A percentile compares a stretch with the other conserved stretches of the same genome.
These are phyloP conservation scores for Ophonus ardosiacus DNA, from an alignment of 2,888 invertebrate genomes.

Conservation along the genomic window DNA sequence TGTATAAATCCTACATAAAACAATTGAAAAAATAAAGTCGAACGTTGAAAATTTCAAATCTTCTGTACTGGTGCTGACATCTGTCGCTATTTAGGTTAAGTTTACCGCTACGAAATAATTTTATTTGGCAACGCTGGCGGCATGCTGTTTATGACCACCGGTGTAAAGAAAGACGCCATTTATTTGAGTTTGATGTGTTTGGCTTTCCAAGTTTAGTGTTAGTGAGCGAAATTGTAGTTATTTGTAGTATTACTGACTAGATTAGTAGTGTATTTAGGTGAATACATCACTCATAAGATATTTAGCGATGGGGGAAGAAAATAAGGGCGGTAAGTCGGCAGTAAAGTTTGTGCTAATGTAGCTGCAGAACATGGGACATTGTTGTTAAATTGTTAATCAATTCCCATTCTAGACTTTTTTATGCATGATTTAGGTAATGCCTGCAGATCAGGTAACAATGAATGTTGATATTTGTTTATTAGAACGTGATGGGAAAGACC, in stretches of 20 bases:
- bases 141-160: slow-evolving; percentile 42
- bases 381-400: slow-evolving; percentile 45
- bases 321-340: slow-evolving; percentile 41
- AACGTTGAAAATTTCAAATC: no score
- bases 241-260: slow-evolving; percentile 9
- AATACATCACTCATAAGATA: neutral
- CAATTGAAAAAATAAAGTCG: no score
- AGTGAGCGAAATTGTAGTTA: slow-evolving; percentile 15
- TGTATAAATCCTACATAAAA: no score
- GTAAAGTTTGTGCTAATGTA: slow-evolving; percentile 25
- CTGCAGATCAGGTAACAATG: neutral
- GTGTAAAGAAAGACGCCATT: slow-evolving; percentile 59
- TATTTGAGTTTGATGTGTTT: slow-evolving; percentile 47
- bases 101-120: no score
- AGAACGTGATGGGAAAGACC: slow-evolving; percentile 69
- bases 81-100: no score
- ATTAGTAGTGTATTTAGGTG: slow-evolving; percentile 28
- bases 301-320: slow-evolving; percentile 42
- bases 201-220: slow-evolving; percentile 28
- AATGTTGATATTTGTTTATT: slow-evolving; percentile 38
- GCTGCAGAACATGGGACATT: slow-evolving; percentile 33
- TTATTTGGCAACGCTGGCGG: no score
- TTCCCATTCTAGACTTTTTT: slow-evolving; percentile 19
- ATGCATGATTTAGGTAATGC: slow-evolving; percentile 10
- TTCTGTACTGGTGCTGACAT: no score